Conservation (phyloP, 1,140 invertebrate genomes). For the Hylaeus anthracinus region DNA sequence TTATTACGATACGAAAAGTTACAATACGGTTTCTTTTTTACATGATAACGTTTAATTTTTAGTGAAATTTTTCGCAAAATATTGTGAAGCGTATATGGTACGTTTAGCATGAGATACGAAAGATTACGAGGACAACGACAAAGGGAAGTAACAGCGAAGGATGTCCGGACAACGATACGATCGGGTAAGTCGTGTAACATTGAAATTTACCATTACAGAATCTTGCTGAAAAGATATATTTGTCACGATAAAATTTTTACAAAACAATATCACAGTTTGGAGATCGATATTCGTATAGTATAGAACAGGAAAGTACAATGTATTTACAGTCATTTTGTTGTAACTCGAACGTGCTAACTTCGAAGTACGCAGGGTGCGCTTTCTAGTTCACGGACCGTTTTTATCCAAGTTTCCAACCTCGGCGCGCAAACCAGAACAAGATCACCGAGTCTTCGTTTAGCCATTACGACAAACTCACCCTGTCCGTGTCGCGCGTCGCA, state of each 20-base stretch:
- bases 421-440: constrained; percentile 88
- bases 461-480: constrained; percentile 91
- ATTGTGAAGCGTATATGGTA: background rate
- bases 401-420: constrained; percentile 85
- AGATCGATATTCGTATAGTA: constrained; percentile 76
- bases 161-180: no score
- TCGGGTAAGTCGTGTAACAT: no score
- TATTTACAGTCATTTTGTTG: constrained; percentile 66
- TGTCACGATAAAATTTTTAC: constrained; percentile 40
- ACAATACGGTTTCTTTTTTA: background rate
- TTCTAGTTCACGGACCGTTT: constrained; percentile 83
- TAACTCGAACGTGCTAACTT: constrained; percentile 68
- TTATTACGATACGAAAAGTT: background rate
- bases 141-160: no score
- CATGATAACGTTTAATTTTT: background rate
- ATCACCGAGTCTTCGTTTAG: constrained; percentile 86
- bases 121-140: no score
- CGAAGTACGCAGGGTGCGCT: constrained; percentile 86
- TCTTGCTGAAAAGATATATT: constrained; percentile 27
- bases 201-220: background rate
- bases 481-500: constrained; percentile 87
- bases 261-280: constrained; percentile 81
- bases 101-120: no score
- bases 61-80: background rate
- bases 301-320: constrained; percentile 58